Conservation (phyloP, 2,797 vertebrate species). For the Tenualosa ilisha region DNA sequence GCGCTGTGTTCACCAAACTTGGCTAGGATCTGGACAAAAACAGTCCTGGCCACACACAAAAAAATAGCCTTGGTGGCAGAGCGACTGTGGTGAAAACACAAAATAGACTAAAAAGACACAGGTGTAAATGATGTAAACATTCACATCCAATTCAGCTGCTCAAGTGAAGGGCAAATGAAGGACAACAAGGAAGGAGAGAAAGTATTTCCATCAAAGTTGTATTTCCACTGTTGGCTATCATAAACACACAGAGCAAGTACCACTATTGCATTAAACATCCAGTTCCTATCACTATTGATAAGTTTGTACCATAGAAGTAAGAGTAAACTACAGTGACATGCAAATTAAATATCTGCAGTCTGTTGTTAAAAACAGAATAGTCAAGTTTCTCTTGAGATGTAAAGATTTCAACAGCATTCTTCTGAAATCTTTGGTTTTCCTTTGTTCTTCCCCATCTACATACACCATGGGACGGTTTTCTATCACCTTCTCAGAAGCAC, state of each 20-base stretch:
- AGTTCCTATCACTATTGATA: neutral
- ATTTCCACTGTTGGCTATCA: neutral
- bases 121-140: neutral
- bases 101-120: neutral
- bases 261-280: neutral
- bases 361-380: neutral
- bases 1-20: slow-evolving; percentile 9
- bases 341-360: neutral
- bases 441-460: neutral
- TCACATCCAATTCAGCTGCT: neutral
- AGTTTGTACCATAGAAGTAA: neutral
- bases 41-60: neutral
- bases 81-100: neutral
- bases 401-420: neutral
- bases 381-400: neutral
- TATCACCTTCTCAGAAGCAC: neutral
- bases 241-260: neutral
- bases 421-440: neutral
- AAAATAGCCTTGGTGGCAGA: neutral
- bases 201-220: neutral
- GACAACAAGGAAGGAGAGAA: neutral
- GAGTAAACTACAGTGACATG: neutral
- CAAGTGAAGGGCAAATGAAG: neutral
- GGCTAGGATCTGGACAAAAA: neutral
- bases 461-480: neutral